Evolutionary conservation across 2,888 invertebrate species (phyloP), one percentile per base, ranked within the genome.

Genomic region (Agriopis aurantiaria): DNA sequence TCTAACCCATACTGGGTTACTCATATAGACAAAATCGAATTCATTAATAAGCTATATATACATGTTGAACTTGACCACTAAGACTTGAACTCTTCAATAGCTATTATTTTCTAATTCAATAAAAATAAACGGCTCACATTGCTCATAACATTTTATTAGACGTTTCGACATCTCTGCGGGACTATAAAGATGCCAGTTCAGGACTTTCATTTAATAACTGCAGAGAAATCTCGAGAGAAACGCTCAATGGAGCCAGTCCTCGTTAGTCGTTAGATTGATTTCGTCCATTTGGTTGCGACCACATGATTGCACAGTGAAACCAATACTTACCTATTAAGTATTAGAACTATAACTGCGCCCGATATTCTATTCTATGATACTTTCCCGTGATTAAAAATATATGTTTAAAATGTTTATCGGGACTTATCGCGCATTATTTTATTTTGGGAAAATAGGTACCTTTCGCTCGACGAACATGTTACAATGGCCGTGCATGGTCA

Each of bases 121-220:
- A 70, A 64, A 69, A 61, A 66, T 53, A 64, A 72, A 70, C 68
- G 43, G 62, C n/a, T n/a, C 17, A 62, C 48, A 56, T 60, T 55
- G 65, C 71, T 72, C 73, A 66, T 76, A 73, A 75, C 33, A 68
- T 75, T 75, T 72, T 70, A 77, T 71, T 63, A 56, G 62, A 40
- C 63, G 33, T 62, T 71, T 55, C 17, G 56, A 69, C 57, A 65
- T 61, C 41, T 62, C 64, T 43, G 9, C 60, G 55, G 67, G 59
- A 69, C 60, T 40, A 65, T 68, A 65, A 75, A 75, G 69, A 65
- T 58, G 46, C 46, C 68, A 76, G 61, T 78, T 78, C 77, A 84
- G 82, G 81, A 84, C 83, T 85, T 85, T 85, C 85, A 75, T 85
- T 59, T 78, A 76, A 75, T 81, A 79, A 83, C 81, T 77, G 72